Evolutionary conservation across 2,113 vertebrate genomes (phyloP).

Genomic region (Aptenodytes patagonicus): DNA sequence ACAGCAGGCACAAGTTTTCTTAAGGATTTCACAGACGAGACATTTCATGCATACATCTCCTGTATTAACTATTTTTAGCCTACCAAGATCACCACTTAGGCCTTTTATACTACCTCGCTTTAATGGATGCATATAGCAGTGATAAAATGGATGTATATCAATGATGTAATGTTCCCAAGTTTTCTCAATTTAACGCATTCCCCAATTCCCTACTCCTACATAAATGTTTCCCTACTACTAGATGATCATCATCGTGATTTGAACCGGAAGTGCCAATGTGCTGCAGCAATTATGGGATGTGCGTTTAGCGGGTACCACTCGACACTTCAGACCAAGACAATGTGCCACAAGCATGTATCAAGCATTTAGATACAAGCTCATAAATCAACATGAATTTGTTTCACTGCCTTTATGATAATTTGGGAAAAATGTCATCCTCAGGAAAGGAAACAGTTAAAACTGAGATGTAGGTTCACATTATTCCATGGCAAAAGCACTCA

Average conservation of each 20-base stretch:
- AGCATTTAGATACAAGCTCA: not conserved
- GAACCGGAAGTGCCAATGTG: not conserved
- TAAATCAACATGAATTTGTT: not conserved
- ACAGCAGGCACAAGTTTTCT: not conserved
- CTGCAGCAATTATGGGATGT: not conserved
- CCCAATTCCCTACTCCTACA: not conserved
- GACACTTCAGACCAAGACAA: not conserved
- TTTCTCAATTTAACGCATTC: not conserved
- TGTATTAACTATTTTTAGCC: not conserved
- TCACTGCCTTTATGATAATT: not conserved
- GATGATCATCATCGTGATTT: not conserved
- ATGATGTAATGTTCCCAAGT: not conserved
- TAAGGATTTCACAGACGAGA: not conserved
- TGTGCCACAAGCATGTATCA: not conserved
- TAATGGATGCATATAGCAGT: rapidly evolving
- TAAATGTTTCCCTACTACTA: not conserved
- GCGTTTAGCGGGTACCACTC: not conserved
- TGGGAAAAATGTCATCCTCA: not conserved
- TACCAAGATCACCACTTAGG: not conserved
- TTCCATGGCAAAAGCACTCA: not conserved
- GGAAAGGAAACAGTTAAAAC: not conserved
- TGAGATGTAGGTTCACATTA: not conserved
- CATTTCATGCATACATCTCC: not conserved
- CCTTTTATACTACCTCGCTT: not conserved
- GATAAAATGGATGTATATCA: not conserved